Evolutionary conservation across 2,113 vertebrate genomes (phyloP), one percentile per base, ranked within the genome.

Genomic region (Lophura nycthemera): DNA sequence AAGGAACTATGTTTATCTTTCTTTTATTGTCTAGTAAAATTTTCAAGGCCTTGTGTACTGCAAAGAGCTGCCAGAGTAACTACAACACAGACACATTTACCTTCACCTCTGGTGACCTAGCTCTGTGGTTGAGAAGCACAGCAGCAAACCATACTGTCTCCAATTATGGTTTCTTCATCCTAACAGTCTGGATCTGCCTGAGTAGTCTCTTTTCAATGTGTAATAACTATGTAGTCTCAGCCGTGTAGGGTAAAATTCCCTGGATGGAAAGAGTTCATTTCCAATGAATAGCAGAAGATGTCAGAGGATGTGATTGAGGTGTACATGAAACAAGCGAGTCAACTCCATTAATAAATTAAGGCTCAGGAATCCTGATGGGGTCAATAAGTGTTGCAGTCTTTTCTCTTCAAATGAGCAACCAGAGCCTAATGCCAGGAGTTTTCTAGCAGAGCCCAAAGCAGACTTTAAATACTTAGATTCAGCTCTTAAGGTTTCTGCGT

Each of bases 121-220:
- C 21, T 70, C 9, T 11, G 48, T 29, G 77, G 50, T 22, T 75
- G 63, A 85, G 77, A 42, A 93, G 65, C 4, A 7, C 0, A 2
- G 66, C 87, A 91, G 61, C 61, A 76, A 40, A 69, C 15, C 67
- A 65, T 20, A 18, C 54, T 11, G 11, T 40, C 78, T 93, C 89
- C 93, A 65, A 1, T 87, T 92, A 48, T 75, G 91, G 87, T 89
- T 45, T 91, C 52, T 48, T 92, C 73, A 18, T 24, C 10, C 14
- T 1, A 0, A 54, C 8, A 67, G 42, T 6, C 43, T n/a, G 59
- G 40, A 60, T 38, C 56, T 52, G 19, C 0, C 0, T 0, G 0
- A 42, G 50, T 27, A 88, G 40, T 2, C 18, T 34, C 83, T 43
- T 71, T 56, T 40, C 64, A 77, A 60, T 12, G 21, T 25, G 2